Base-by-base conservation (phyloP, 1,140 invertebrate genomes). In the Proctacanthus coquilletti region DNA sequence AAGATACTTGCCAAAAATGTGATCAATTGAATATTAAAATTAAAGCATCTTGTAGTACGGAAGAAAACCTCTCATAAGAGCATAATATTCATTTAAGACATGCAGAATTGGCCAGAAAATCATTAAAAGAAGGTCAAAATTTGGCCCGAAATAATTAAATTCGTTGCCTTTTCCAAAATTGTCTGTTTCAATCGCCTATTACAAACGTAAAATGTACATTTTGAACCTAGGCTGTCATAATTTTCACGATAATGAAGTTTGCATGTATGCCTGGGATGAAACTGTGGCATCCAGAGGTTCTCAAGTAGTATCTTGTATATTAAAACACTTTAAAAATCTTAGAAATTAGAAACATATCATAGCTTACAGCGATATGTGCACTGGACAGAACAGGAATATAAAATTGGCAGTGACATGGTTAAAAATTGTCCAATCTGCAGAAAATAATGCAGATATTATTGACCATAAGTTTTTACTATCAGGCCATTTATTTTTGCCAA, bases 331-430 rank as follows among this genome's bases (percentile, higher is more conserved):
- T 19, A 11, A 6, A 34, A 19, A 34, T 43, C 39, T 45, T 30
- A 43, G 36, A 27, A 43, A 40, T 9, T 41, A 52, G 48, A 29
- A 39, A 4, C 44, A 49, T 39, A 32, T 50, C 40, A 52, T 46
- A 37, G 42, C 42, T 11, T 52, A 51, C 34, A 51, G 45, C 45
- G 51, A 53, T 33, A 43, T 42, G 36, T 56, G 45, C 43, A 44
- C 46, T 38, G 46, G 47, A 20, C 47, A 52, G 45, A 53, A 52
- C 45, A 27, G 50, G 36, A 56, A 56, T 42, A 34, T 50, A 38
- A 42, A 52, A 48, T 40, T 51, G 41, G 39, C 42, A 36, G 46
- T 50, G 38, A 49, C 43, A 42, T 48, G 44, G 38, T 45, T 52
- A 33, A 49, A 43, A 34, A 25, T 49, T 49, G 41, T 48, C 33